Base-by-base conservation (phyloP, 2,113 vertebrate genomes). In the Rhadina sibilatrix region DNA sequence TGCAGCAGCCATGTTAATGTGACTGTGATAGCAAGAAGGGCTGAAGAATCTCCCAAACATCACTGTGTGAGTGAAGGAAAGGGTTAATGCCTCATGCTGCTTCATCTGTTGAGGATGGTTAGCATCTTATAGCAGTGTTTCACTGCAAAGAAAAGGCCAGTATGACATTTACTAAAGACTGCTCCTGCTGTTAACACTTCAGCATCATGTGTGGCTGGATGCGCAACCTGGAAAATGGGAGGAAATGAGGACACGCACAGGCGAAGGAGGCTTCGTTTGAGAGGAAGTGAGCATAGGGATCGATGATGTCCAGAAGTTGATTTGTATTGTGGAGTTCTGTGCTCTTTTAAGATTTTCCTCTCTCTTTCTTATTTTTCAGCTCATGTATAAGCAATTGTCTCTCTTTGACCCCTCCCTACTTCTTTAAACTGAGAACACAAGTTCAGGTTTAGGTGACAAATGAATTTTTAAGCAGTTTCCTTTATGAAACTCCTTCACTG, bases 101-200 rank as follows among this genome's bases (percentile, higher is more conserved):
- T n/a, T 93, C 87, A 52, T 91, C 57, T 86, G 42, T 65, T 90
- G 54, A 70, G 56, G 60, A 68, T 94, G 88, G 50, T 92, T 93
- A 87, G 76, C 81, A 81, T 87, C 83, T 60, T 71, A 37, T 10
- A 84, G 80, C 70, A 66, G 37, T 6, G 31, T 83, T 83, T 75
- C 64, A 21, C 33, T 76, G 59, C 11, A 56, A 85, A 92, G 87
- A 35, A 96, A 90, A 95, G 86, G 94, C 66, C 94, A 95, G 49
- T 18, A 5, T 94, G 91, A 76, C 86, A 64, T 97, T 97, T 97
- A 91, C 96, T 95, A 83, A 87, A 82, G 74, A 53, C 76, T 76
- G 52, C 49, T 60, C 42, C n/a, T 89, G 5, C 57, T 79, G 75
- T 84, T 96, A 90, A 91, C 83, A 87, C 92, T 94, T 88, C 76